phyloP scores from a whole-genome alignment of 2,797 vertebrate genomes.

The Eidolon dupreanum region DNA sequence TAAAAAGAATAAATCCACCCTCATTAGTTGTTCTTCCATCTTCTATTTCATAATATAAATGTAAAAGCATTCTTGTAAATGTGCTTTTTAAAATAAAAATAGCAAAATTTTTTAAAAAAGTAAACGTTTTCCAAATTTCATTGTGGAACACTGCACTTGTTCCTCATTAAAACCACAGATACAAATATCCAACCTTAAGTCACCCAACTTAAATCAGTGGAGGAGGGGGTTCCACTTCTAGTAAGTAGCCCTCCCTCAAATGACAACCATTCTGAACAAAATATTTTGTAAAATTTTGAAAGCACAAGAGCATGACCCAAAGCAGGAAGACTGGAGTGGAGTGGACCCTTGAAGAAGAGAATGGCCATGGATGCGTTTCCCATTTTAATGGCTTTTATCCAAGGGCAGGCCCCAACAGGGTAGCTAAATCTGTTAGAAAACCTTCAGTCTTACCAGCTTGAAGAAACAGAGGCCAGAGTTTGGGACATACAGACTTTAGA shows the following conservation, averaged over 20 bases:
- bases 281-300: background rate
- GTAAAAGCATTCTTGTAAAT: background rate
- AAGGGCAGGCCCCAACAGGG: background rate
- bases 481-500: no score
- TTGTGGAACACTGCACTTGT: background rate
- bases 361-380: background rate
- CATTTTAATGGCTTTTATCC: background rate
- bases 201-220: background rate
- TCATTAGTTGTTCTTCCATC: background rate
- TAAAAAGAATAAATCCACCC: background rate
- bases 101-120: background rate
- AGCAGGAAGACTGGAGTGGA: background rate
- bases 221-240: background rate
- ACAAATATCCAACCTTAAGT: background rate
- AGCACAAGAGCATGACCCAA: background rate
- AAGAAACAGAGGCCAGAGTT: background rate
- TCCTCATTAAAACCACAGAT: background rate
- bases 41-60: background rate
- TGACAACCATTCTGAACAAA: background rate
- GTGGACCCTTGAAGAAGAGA: background rate
- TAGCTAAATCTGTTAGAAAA: background rate
- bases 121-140: background rate
- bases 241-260: background rate
- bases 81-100: background rate
- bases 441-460: background rate